Conservation (phyloP, 2,797 vertebrate species). For the Syngnathus rostellatus region DNA sequence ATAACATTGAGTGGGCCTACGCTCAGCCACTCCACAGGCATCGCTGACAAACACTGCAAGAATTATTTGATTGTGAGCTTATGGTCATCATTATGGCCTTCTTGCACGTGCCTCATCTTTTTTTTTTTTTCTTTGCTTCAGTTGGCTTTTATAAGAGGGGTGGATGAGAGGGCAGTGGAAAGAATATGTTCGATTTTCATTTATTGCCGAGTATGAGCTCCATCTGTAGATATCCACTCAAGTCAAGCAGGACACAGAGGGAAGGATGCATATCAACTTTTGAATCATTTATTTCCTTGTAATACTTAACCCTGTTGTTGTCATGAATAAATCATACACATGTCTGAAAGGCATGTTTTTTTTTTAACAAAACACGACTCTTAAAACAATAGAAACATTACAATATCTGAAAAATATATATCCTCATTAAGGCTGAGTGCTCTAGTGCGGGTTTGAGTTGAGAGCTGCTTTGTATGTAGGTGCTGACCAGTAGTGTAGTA, state of each 20-base stretch:
- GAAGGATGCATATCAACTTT: conserved; percentile 42
- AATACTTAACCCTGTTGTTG: conserved; percentile 38
- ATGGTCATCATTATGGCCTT: conserved; percentile 49
- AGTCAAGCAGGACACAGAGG: conserved; percentile 35
- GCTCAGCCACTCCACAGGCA: conserved; percentile 28
- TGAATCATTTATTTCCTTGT: conserved; percentile 56
- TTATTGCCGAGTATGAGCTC: conserved; percentile 8
- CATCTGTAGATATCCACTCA: conserved; percentile 16
- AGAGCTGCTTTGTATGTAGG: conserved; percentile 27
- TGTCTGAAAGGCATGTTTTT: conserved; percentile 29
- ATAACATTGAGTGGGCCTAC: conserved; percentile 24
- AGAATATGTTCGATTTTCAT: conserved; percentile 5
- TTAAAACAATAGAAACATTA: conserved; percentile 17
- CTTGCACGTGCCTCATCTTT: conserved; percentile 59
- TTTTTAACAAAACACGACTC: conserved; percentile 16
- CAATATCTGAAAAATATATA: conserved; percentile 8
- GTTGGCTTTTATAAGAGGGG: conserved; percentile 43
- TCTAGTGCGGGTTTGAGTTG: conserved; percentile 20
- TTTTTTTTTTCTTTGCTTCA: conserved; percentile 51
- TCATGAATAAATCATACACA: conserved; percentile 52
- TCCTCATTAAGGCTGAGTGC: not conserved
- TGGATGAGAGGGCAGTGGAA: conserved; percentile 16
- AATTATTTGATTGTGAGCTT: conserved; percentile 49
- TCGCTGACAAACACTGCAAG: not conserved
- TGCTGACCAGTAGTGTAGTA: conserved; percentile 32